These are phyloP conservation scores for Physella acuta DNA, from an alignment of 1,140 invertebrate species.

Conservation along the genomic window DNA sequence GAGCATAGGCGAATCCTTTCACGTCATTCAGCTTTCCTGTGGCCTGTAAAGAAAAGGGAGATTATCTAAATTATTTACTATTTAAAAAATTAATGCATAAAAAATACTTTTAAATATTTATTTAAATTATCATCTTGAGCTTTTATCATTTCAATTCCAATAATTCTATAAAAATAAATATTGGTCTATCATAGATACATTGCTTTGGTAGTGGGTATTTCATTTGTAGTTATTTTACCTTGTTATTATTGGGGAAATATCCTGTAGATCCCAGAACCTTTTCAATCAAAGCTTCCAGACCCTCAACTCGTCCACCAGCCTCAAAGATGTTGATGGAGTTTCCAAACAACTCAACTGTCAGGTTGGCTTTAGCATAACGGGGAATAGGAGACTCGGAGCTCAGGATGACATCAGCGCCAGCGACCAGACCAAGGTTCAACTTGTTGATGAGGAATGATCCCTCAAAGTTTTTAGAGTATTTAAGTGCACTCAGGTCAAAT, in stretches of 20 bases:
- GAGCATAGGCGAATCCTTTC: conserved; percentile 52
- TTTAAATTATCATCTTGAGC: no score
- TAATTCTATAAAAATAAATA: no score
- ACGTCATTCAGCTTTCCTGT: conserved; percentile 36
- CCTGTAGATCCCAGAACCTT: conserved; percentile 69
- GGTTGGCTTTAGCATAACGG: conserved; percentile 72
- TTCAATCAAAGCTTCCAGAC: conserved; percentile 81
- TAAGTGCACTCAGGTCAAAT: conserved; percentile 77
- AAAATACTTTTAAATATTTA: no score
- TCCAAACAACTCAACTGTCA: conserved; percentile 85
- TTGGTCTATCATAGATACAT: no score
- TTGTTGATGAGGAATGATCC: conserved; percentile 52
- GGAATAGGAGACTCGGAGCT: conserved; percentile 64
- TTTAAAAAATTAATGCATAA: no score
- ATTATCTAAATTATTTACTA: no score
- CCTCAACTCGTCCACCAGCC: conserved; percentile 79
- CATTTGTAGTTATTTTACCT: no score
- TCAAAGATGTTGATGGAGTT: conserved; percentile 83
- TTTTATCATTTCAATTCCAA: no score
- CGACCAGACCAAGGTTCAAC: conserved; percentile 46
- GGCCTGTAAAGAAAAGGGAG: background rate
- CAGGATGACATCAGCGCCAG: conserved; percentile 71
- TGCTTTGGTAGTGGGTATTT: no score
- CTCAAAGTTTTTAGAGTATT: conserved; percentile 86
- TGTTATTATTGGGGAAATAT: conserved; percentile 2